Percentiles rank a stretch among this genome's conserved stretches.
These are phyloP conservation scores for Luperina testacea DNA, from an alignment of 2,888 invertebrate genomes.

Conservation along the genomic window DNA sequence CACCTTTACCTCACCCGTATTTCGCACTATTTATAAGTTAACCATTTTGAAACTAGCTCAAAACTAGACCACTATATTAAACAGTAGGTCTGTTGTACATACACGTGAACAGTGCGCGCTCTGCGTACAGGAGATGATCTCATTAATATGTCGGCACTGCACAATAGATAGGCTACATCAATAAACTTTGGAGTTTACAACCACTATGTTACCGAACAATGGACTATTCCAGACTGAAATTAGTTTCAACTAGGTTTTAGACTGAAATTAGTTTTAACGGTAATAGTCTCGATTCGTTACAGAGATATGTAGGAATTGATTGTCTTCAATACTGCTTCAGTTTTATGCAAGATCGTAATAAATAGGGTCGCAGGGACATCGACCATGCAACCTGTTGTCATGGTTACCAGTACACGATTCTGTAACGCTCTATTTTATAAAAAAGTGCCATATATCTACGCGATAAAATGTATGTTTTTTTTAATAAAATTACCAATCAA, in stretches of 20 bases:
- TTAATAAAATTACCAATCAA: neutral
- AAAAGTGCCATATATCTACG: too few species aligned
- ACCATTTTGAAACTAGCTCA: neutral
- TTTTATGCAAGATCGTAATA: neutral
- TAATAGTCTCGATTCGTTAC: neutral
- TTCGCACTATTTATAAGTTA: too few species aligned
- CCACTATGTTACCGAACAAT: conserved; percentile 1
- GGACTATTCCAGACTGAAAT: conserved; percentile 10
- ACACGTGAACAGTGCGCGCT: neutral
- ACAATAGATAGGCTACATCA: conserved; percentile 1
- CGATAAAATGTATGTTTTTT: too few species aligned
- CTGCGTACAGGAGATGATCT: conserved; percentile 14
- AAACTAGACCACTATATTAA: neutral
- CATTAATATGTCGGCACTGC: conserved; percentile 23
- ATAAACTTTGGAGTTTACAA: conserved; percentile 32
- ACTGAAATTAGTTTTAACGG: conserved; percentile 14
- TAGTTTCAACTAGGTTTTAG: conserved; percentile 8
- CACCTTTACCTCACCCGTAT: neutral
- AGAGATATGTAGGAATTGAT: neutral
- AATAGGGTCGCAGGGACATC: too few species aligned
- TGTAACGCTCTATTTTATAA: neutral
- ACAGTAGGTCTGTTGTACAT: neutral
- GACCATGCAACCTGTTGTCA: too few species aligned
- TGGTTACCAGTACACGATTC: too few species aligned
- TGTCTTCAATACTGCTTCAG: neutral